Base-by-base conservation (phyloP, 2,888 invertebrate species). In the Quadroppia sp. region DNA sequence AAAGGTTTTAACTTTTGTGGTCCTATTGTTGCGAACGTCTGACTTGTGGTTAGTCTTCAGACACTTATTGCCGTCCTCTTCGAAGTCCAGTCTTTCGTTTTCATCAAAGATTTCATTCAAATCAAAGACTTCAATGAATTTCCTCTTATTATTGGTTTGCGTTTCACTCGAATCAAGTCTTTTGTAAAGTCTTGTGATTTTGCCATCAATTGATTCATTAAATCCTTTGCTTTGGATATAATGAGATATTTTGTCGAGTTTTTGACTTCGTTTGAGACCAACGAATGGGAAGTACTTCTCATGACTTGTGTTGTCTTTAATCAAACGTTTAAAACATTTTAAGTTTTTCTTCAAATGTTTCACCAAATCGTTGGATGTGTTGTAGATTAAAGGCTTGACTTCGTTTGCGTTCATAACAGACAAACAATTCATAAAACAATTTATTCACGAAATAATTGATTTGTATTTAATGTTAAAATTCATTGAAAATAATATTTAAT, bases 311-410 rank as follows among this genome's bases (percentile, higher is more conserved):
- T 30, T 64, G 9, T 32, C n/a, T n/a, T 30, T 64, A 30, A 64
- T 64, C 13, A 64, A n/a, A n/a, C 15, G 9, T 36, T 40, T 32
- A 30, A 36, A 36, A 7, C 7, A 9, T 64, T 30, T 64, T 1
- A 64, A n/a, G 1, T 6, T 64, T n/a, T 36, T 64, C 64, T 64
- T 64, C 36, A 64, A n/a, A n/a, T n/a, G 9, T n/a, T 36, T 64
- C 6, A 64, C 64, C 17, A 64, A 36, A 4, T 36, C 64, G 1
- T 32, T 9, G 1, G 64, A 64, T 6, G 32, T 64, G 1, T 36
- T 20, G n/a, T 36, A 9, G 9, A 36, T 36, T 7, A 36, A 7
- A 36, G 36, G 36, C 4, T 36, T 36, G 4, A 7, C 36, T 36
- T 36, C 36, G 9, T 36, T 36, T 36, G 36, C 4, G 9, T 36